Base-by-base conservation (phyloP, 1,140 invertebrate species). In the Dinoponera quadriceps region DNA sequence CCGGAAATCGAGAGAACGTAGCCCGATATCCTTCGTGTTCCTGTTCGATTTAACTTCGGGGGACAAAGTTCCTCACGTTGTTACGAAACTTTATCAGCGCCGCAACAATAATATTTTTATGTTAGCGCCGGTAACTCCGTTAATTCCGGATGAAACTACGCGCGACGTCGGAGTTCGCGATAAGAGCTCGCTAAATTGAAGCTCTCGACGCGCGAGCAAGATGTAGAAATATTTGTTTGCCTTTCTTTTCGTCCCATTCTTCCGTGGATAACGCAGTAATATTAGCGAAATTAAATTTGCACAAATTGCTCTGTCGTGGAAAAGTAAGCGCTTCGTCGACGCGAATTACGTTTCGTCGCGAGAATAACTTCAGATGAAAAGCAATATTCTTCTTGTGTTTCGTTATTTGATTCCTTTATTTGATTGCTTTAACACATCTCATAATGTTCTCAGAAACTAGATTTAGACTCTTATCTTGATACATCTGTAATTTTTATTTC, bases 1-100 rank as follows among this genome's bases (percentile, higher is more conserved):
- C 55, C 85, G 85, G 85, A 86, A 86, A 86, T 86, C 85, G 84
- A 86, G 85, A 86, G 84, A 85, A 86, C 75, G 85, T 85, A 77
- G 75, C n/a, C 66, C 62, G 84, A 86, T 86, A 86, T 82, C 77
- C 63, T 71, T 71, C 65, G 54, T 80, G 77, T 48, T 69, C 69
- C 75, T 85, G 63, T 82, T 86, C 84, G 84, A 85, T 86, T 62
- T 80, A 80, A 80, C 65, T 80, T 80, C 51, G 51, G 18, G 7
- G 20, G 44, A 74, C 71, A 5, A 82, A 73, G 55, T 75, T 73
- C 57, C 25, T 78, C 29, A 69, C 22, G 51, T 80, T 80, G 65
- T 80, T 71, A 69, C 65, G 65, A 57, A 71, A 69, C 75, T 80
- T 80, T 71, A 80, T 80, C 55, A 60, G 60, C 75, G n/a, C 65